Conservation (phyloP, 2,113 vertebrate species). For the Meles meles region DNA sequence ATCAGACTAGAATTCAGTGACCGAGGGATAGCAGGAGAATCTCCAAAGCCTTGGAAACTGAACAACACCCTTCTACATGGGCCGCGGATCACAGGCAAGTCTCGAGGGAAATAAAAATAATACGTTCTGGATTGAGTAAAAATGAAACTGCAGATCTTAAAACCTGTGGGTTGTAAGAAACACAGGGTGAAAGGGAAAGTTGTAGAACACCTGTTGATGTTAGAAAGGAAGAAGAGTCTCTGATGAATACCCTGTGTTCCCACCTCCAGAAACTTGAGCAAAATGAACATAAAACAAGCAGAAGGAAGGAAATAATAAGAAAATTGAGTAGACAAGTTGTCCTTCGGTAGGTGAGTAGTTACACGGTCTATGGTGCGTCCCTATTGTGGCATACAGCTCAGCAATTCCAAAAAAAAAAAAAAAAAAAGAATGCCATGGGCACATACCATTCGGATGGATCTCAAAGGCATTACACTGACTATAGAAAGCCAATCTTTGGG, state of each 20-base stretch:
- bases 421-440: neutral
- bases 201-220: neutral
- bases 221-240: neutral
- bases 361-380: neutral
- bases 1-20: neutral
- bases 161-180: neutral
- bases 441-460: neutral
- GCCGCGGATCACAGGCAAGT: neutral
- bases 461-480: neutral
- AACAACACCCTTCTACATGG: neutral
- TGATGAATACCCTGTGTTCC: neutral
- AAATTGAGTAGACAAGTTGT: neutral
- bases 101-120: neutral
- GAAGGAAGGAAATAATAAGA: neutral
- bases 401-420: neutral
- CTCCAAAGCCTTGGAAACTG: neutral
- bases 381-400: neutral
- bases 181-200: neutral
- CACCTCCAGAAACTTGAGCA: neutral
- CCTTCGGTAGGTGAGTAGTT: neutral
- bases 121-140: neutral
- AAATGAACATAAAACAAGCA: neutral
- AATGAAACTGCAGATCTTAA: neutral
- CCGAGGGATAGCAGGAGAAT: neutral
- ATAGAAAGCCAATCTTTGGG: neutral